Evolutionary conservation across 2,888 invertebrate genomes (phyloP), one percentile per base, ranked within the genome.

Genomic region (Calameuta pallipes): DNA sequence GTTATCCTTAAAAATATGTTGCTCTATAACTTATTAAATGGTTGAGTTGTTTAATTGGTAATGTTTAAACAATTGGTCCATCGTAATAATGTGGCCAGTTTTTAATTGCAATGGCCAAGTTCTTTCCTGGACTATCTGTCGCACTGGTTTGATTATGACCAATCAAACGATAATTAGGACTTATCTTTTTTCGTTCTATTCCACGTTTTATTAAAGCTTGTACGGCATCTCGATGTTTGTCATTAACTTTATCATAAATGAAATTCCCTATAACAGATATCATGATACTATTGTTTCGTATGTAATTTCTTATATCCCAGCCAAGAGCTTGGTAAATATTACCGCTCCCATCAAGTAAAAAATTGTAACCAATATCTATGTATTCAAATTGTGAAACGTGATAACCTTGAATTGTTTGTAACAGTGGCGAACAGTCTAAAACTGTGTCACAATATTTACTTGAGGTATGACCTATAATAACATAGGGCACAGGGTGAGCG

Each of bases 91-190:
- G 92, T 1, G 92, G 92, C 93, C 93, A 93, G 12, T 88, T 91
- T 68, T 91, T 90, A 30, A 94, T 92, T 82, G 92, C 90, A 36
- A 90, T 89, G 78, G 92, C 93, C 1, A 93, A 91, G 87, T 92
- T 91, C 12, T 84, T 83, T 4, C 94, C 94, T 1, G 94, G 94
- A 87, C 94, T 94, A 37, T 86, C 84, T 1, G 93, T 92, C 0
- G 81, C 73, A 77, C 84, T 88, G 0, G 93, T 93, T 88, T 94
- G 94, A 86, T 93, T 93, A 82, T 93, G 93, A 31, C 92, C 92
- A 30, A 94, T 91, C 71, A 94, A 83, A 79, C 91, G 91, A 84
- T 94, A 94, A 82, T 93, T 90, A 34, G 87, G 78, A 11, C 88
- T 87, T 70, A 94, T 81, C 78, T 92, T 92, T 74, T 90, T 89